Evolutionary conservation across 2,888 invertebrate species (phyloP).

Genomic region (Cabera pusaria): DNA sequence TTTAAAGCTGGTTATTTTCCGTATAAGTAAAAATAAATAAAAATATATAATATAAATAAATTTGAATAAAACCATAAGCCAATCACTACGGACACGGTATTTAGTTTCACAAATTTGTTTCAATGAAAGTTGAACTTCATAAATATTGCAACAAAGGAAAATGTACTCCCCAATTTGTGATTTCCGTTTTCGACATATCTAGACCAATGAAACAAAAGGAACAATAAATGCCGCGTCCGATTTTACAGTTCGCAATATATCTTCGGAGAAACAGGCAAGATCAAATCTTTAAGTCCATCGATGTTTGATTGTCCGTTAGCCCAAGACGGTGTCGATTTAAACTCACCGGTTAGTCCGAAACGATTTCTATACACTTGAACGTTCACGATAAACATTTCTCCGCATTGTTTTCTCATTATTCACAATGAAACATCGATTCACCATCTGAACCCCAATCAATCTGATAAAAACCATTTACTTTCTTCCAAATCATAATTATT

Average conservation of each 20-base stretch:
- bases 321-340: conserved; percentile 3
- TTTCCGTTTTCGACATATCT: conserved; percentile 52
- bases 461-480: conserved; percentile 51
- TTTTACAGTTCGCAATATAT: conserved; percentile 23
- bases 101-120: conserved; percentile 2
- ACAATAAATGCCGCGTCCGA: conserved; percentile 45
- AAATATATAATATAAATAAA: no score
- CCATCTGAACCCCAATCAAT: conserved; percentile 41
- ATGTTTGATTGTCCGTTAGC: conserved; percentile 20
- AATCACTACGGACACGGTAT: conserved; percentile 9
- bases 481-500: conserved; percentile 33
- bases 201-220: conserved; percentile 54
- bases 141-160: conserved; percentile 12
- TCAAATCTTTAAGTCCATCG: conserved; percentile 15
- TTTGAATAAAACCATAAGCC: no score
- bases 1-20: no score
- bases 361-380: conserved; percentile 6
- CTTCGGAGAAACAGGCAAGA: conserved; percentile 19
- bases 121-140: conserved; percentile 20
- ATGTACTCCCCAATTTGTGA: conserved; percentile 45
- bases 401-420: conserved; percentile 33
- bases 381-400: conserved; percentile 24
- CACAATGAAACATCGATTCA: conserved; percentile 48
- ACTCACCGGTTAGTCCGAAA: not conserved
- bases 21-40: no score